phyloP scores from a whole-genome alignment of 2,113 vertebrate genomes.

The Raja brachyura region DNA sequence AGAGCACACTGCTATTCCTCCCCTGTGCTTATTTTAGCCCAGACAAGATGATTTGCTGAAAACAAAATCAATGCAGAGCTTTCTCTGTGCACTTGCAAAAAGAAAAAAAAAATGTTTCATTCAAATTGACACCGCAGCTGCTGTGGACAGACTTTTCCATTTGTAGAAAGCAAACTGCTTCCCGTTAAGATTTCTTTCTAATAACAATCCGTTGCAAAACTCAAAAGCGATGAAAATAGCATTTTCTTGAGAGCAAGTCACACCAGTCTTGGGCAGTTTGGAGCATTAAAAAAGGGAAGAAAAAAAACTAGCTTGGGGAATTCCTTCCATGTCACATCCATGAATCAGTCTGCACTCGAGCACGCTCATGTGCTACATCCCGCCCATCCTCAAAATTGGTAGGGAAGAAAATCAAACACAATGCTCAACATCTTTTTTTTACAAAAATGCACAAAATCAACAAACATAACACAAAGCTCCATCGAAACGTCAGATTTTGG shows the following conservation, averaged over 20 bases:
- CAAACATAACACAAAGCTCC: neutral
- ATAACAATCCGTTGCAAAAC: neutral
- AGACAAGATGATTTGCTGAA: neutral
- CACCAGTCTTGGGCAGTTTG: neutral
- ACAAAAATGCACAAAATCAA: neutral
- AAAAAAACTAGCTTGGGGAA: neutral
- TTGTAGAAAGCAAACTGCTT: constrained; percentile 22
- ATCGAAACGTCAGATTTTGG: neutral
- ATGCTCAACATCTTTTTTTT: neutral
- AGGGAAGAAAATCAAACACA: neutral
- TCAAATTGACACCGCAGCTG: constrained; percentile 32
- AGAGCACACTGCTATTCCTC: constrained; percentile 23
- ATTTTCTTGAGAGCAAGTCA: neutral
- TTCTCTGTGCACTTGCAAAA: constrained; percentile 28
- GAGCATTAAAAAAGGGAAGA: neutral
- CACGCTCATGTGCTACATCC: neutral
- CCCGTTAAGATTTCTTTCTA: neutral
- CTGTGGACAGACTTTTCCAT: constrained; percentile 29
- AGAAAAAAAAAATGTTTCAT: constrained; percentile 13
- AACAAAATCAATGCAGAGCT: constrained; percentile 25
- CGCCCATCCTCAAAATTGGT: neutral
- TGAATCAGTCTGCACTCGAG: neutral
- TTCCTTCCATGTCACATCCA: neutral
- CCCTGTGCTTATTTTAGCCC: constrained; percentile 31
- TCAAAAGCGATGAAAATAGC: neutral